Conservation (phyloP, 2,113 vertebrate species). For the Sinocyclocheilus rhinocerous region DNA sequence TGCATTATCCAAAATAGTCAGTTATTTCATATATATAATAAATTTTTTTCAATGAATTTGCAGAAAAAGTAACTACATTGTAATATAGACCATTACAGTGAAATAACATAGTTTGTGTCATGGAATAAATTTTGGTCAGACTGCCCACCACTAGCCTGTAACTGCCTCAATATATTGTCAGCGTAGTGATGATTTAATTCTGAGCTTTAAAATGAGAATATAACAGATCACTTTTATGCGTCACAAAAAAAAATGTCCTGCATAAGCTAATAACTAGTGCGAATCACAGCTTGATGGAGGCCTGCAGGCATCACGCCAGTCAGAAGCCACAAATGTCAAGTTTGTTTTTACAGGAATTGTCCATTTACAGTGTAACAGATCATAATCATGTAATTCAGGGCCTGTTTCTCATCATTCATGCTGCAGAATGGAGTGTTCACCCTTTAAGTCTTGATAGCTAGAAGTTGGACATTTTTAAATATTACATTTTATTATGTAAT, state of each 20-base stretch:
- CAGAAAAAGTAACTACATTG: not conserved
- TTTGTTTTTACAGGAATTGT: constrained; percentile 27
- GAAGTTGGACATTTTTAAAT: not conserved
- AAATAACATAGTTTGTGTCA: not conserved
- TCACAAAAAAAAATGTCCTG: not conserved
- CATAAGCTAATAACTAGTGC: not conserved
- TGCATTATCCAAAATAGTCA: not conserved
- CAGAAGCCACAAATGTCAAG: constrained; percentile 8
- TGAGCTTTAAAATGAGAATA: not conserved
- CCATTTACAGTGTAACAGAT: constrained; percentile 12
- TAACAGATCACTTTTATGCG: not conserved
- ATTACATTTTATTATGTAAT: too few species aligned
- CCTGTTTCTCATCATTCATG: not conserved
- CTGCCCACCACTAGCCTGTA: not conserved
- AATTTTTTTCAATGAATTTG: not conserved
- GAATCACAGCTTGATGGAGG: constrained; percentile 4
- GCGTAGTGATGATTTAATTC: not conserved
- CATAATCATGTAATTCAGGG: not conserved
- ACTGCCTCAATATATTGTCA: not conserved
- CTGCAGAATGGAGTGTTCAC: not conserved
- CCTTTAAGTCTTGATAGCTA: not conserved
- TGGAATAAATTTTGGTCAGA: not conserved
- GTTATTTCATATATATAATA: not conserved
- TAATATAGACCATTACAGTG: not conserved
- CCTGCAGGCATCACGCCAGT: not conserved